These are phyloP conservation scores for Drosophila littoralis DNA, from an alignment of 1,140 invertebrate species.

Conservation along the genomic window DNA sequence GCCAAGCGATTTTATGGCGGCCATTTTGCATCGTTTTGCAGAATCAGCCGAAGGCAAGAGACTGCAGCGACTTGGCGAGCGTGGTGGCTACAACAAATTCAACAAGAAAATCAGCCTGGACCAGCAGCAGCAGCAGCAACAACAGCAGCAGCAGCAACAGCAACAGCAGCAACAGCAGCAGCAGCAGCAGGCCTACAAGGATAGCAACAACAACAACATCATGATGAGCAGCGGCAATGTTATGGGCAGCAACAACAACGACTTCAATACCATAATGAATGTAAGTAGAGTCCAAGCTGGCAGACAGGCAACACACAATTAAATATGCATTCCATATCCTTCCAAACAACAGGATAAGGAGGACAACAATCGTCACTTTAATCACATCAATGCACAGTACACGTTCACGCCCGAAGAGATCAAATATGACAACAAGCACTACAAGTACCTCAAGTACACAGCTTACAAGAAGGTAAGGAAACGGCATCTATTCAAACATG, in stretches of 20 bases:
- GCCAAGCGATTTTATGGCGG: constrained; percentile 62
- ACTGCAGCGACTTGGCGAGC: constrained; percentile 87
- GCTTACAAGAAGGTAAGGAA: constrained; percentile 87
- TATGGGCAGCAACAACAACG: constrained; percentile 78
- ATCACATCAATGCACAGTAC: constrained; percentile 85
- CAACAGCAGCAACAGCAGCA: constrained; percentile 85
- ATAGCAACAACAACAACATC: constrained; percentile 81
- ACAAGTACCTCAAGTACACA: constrained; percentile 91
- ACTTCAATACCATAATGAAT: constrained; percentile 84
- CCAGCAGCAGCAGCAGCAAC: constrained; percentile 84
- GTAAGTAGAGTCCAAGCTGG: constrained; percentile 48
- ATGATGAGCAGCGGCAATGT: constrained; percentile 78
- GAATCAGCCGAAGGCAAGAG: constrained; percentile 86
- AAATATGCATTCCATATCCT: background rate
- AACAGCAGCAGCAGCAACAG: constrained; percentile 85
- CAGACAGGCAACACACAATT: constrained; percentile 2
- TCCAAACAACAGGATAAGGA: constrained; percentile 72
- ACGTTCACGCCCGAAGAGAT: constrained; percentile 91
- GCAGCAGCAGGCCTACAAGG: constrained; percentile 83
- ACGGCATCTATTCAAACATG: background rate
- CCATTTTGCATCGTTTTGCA: constrained; percentile 75
- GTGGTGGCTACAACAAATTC: constrained; percentile 88
- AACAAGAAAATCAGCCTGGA: constrained; percentile 86
- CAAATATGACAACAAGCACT: constrained; percentile 92
- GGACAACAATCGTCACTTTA: constrained; percentile 83